Percentiles rank a stretch among this genome's conserved stretches.
Evolutionary conservation across 2,888 invertebrate species (phyloP).

Genomic region (Epistrophe grossulariae): DNA sequence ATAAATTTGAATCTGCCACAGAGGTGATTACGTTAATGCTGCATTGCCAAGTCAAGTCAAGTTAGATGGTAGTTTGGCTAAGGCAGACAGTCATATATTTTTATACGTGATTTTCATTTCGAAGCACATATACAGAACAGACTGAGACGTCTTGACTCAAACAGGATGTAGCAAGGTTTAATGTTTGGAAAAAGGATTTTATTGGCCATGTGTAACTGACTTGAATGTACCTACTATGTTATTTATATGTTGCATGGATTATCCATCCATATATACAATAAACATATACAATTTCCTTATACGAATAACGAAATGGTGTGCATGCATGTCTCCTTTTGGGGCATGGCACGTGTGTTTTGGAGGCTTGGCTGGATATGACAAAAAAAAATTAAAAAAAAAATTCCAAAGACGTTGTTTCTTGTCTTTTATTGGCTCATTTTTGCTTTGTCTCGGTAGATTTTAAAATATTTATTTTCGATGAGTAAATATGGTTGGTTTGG

Average conservation of each 20-base stretch:
- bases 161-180: not conserved
- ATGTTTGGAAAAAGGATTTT: constrained; percentile 25
- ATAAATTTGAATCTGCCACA: constrained; percentile 46
- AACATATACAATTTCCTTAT: not conserved
- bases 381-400: not conserved
- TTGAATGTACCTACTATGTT: constrained; percentile 1
- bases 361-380: not conserved
- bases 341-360: constrained; percentile 4
- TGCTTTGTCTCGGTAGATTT: too few relatives aligned
- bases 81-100: constrained; percentile 12
- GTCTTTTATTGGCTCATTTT: not conserved
- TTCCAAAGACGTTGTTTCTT: not conserved
- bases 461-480: too few relatives aligned
- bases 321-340: not conserved
- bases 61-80: not conserved
- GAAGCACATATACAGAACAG: not conserved
- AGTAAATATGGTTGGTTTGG: too few relatives aligned
- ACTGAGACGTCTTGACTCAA: not conserved
- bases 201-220: constrained; percentile 5
- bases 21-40: constrained; percentile 53
- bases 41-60: constrained; percentile 9
- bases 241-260: constrained; percentile 14
- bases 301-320: not conserved
- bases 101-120: not conserved
- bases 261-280: not conserved